Conservation (phyloP, 1,140 invertebrate genomes). For the Pseudobourletiella spinata region DNA sequence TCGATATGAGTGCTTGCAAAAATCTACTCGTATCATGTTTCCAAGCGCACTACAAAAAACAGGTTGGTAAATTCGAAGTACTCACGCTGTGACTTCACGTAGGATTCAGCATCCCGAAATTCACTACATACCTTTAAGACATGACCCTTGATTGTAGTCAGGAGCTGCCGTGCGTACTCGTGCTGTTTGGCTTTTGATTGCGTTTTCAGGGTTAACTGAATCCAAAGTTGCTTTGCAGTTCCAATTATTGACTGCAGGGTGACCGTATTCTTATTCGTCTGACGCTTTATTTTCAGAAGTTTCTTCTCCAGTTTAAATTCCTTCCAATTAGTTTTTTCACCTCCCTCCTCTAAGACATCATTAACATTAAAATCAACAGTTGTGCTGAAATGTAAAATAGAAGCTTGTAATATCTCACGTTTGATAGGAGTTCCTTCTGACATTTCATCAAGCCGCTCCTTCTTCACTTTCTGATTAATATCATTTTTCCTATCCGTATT, state of each 20-base stretch:
- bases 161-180: neutral
- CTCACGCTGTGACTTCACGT: neutral
- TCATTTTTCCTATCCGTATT: neutral
- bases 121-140: neutral
- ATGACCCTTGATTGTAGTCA: neutral
- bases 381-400: neutral
- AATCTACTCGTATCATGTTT: constrained; percentile 4
- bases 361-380: neutral
- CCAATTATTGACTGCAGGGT: neutral
- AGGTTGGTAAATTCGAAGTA: neutral
- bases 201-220: neutral
- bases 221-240: constrained; percentile 10
- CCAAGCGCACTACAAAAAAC: constrained; percentile 1
- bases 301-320: constrained; percentile 9
- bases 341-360: neutral
- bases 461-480: neutral
- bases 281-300: neutral
- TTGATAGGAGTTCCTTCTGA: too few relatives aligned
- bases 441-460: neutral
- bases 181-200: neutral
- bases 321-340: constrained; percentile 16
- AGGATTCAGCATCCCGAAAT: neutral
- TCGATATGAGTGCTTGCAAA: constrained; percentile 3
- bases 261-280: neutral
- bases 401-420: too few relatives aligned